phyloP scores from a whole-genome alignment of 1,140 invertebrate species.

The Magallana gigas region DNA sequence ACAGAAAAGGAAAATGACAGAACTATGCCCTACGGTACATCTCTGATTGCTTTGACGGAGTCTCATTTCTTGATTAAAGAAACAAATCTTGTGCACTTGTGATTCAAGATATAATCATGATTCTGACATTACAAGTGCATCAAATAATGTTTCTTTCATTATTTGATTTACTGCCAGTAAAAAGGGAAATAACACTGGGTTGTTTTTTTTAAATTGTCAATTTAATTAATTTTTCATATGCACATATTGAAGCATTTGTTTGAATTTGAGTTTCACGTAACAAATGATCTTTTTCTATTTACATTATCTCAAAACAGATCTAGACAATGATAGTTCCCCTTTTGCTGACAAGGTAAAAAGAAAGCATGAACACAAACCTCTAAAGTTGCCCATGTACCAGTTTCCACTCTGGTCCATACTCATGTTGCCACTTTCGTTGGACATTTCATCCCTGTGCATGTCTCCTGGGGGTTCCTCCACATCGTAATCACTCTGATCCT shows the following conservation, averaged over 20 bases:
- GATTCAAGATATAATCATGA: not conserved
- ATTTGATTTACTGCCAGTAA: not conserved
- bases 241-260: too few species aligned
- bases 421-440: conserved; percentile 48
- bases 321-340: not conserved
- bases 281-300: not conserved
- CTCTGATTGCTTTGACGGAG: conserved; percentile 4
- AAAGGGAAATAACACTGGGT: not conserved
- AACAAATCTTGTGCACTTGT: not conserved
- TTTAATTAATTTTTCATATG: not conserved
- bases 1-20: not conserved
- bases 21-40: not conserved
- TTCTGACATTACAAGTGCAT: not conserved
- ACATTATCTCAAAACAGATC: not conserved
- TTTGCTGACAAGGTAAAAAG: not conserved
- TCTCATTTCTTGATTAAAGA: conserved; percentile 11
- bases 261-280: too few species aligned
- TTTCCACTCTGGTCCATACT: conserved; percentile 44
- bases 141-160: not conserved
- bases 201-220: not conserved
- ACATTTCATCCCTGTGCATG: conserved; percentile 30
- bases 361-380: conserved; percentile 38
- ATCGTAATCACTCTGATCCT: conserved; percentile 39
- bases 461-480: conserved; percentile 49
- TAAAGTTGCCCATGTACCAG: conserved; percentile 50